These are phyloP conservation scores for Brachionus paranguensis DNA, from an alignment of 1,140 invertebrate species.

Conservation along the genomic window DNA sequence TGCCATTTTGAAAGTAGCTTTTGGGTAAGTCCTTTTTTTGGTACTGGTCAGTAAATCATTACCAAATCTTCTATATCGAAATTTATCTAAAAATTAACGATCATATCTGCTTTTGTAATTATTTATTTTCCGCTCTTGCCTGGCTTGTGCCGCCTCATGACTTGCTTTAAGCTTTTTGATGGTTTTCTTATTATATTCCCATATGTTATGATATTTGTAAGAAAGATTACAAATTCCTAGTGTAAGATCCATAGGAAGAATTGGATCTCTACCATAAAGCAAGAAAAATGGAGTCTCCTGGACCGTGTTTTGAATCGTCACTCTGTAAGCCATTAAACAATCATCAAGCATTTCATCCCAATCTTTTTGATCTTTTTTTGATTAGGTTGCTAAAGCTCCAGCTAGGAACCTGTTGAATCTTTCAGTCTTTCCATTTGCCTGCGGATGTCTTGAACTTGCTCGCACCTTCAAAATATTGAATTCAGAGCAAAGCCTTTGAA, in stretches of 20 bases:
- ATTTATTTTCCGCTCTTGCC: background rate
- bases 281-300: background rate
- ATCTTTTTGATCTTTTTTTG: background rate
- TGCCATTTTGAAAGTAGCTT: conserved; percentile 3
- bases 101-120: background rate
- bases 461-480: conserved; percentile 40
- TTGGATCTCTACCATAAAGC: background rate
- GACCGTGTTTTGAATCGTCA: background rate
- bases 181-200: background rate
- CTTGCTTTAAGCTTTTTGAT: background rate
- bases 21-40: background rate
- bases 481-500: background rate
- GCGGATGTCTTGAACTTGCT: conserved; percentile 44
- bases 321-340: background rate
- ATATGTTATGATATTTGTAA: background rate
- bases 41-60: background rate
- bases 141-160: background rate
- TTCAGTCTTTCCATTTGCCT: conserved; percentile 42
- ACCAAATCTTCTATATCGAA: background rate
- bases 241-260: background rate
- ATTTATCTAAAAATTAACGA: too few species aligned
- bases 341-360: conserved; percentile 10
- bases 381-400: background rate
- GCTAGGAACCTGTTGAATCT: background rate
- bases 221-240: background rate